Evolutionary conservation across 2,888 invertebrate genomes (phyloP), one percentile per base, ranked within the genome.

Genomic region (Physocephala rufipes): DNA sequence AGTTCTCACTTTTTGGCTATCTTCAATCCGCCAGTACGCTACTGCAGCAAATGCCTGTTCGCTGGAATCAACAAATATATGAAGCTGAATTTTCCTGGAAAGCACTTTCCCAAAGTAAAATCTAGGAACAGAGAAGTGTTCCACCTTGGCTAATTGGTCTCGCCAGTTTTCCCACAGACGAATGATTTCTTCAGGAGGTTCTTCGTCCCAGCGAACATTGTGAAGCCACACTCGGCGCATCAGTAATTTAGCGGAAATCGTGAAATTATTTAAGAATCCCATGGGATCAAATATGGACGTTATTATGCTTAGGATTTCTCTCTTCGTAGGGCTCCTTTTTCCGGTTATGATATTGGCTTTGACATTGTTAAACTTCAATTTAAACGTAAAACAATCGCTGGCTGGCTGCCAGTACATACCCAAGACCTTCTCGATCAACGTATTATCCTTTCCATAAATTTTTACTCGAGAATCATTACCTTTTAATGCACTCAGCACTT

Each of bases 51-150:
- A 71, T 9, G 69, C 66, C 21, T 69, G 51, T 28, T 71, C 59
- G 58, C 70, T 72, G 7, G 68, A 67, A 26, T 73, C 67, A 26
- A 73, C 71, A 51, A 73, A 71, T 12, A 74, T 47, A 19, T 71
- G 73, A 2, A 71, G 62, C 28, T 74, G 69, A 13, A 70, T 15
- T 24, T 16, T 15, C 19, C 30, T 19, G 13, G 67, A 59, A 16
- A 30, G 19, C 1, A 61, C 63, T 21, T 15, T n/a, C 2, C 12
- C 47, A 43, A 68, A 72, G 51, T 72, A 72, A 49, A 24, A 55
- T 12, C 65, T 64, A 5, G 67, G 68, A 1, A 74, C n/a, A 21
- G 66, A 26, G 45, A 71, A 53, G 12, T 62, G 30, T 1, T 30
- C 16, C n/a, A 55, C 47, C 5, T 36, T 67, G 9, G 26, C 30